Evolutionary conservation across 2,113 vertebrate species (phyloP).

Genomic region (Narcine bancroftii): DNA sequence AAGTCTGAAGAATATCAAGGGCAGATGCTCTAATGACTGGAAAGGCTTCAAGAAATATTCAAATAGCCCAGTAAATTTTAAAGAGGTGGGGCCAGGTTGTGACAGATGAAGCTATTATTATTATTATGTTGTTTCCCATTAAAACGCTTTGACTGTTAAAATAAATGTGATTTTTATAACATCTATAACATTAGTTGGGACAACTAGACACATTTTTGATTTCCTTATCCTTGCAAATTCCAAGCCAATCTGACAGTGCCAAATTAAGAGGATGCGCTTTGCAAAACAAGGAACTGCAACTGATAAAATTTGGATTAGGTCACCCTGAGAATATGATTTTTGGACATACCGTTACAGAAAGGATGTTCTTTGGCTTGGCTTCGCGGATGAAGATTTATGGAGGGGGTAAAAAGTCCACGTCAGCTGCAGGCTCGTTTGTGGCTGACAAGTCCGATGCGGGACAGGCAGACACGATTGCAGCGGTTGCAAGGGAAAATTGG

Average conservation of each 20-base stretch:
- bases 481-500: too few relatives aligned
- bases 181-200: too few relatives aligned
- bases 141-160: neutral
- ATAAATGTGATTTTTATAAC: neutral
- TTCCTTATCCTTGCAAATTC: neutral
- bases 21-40: neutral
- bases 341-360: too few relatives aligned
- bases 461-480: too few relatives aligned
- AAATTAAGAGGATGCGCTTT: neutral
- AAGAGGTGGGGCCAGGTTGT: neutral
- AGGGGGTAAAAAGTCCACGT: too few relatives aligned
- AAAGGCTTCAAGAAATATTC: neutral
- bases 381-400: too few relatives aligned
- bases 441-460: too few relatives aligned
- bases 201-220: neutral
- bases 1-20: neutral
- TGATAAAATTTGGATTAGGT: too few relatives aligned
- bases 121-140: neutral
- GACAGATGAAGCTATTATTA: neutral
- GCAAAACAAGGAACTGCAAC: neutral
- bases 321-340: too few relatives aligned
- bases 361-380: too few relatives aligned
- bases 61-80: neutral
- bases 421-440: too few relatives aligned
- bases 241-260: neutral